Percentiles rank a stretch among this genome's conserved stretches.
phyloP scores from a whole-genome alignment of 2,888 invertebrate genomes.

The Creontiades dilutus region DNA sequence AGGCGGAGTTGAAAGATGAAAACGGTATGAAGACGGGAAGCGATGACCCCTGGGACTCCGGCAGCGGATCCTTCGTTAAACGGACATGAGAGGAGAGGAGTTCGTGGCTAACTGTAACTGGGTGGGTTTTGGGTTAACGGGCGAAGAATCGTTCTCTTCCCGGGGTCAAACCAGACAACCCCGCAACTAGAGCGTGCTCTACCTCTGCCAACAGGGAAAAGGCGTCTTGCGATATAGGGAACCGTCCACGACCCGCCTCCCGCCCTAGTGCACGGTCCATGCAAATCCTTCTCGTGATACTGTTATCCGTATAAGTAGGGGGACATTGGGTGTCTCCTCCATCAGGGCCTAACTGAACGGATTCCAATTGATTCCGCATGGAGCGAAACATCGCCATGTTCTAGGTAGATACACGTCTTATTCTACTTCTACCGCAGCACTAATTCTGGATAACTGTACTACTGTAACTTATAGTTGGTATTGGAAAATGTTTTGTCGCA shows the following conservation, averaged over 20 bases:
- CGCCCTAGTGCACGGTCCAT: not conserved
- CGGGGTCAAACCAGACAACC: constrained; percentile 27
- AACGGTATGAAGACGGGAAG: constrained; percentile 32
- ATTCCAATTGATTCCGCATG: not conserved
- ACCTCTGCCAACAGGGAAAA: constrained; percentile 26
- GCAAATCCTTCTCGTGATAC: constrained; percentile 13
- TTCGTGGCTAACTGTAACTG: constrained; percentile 42
- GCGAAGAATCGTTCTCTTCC: constrained; percentile 27
- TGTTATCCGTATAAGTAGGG: not conserved
- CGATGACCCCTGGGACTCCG: constrained; percentile 30
- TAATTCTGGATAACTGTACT: no score
- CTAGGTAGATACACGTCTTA: no score
- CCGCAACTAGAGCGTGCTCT: constrained; percentile 36
- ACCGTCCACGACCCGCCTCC: not conserved
- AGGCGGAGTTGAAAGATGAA: not conserved
- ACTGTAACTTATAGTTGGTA: no score
- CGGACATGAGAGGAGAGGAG: constrained; percentile 26
- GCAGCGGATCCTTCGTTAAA: constrained; percentile 42
- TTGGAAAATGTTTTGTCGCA: no score
- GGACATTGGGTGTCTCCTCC: not conserved
- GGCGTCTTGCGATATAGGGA: not conserved
- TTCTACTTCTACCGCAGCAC: no score
- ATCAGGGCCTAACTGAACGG: not conserved
- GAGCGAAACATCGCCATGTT: no score
- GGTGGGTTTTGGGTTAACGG: constrained; percentile 36